Percentiles rank a stretch among this genome's conserved stretches.
Evolutionary conservation across 2,113 vertebrate genomes (phyloP).

Genomic region (Tretioscincus oriximinensis): DNA sequence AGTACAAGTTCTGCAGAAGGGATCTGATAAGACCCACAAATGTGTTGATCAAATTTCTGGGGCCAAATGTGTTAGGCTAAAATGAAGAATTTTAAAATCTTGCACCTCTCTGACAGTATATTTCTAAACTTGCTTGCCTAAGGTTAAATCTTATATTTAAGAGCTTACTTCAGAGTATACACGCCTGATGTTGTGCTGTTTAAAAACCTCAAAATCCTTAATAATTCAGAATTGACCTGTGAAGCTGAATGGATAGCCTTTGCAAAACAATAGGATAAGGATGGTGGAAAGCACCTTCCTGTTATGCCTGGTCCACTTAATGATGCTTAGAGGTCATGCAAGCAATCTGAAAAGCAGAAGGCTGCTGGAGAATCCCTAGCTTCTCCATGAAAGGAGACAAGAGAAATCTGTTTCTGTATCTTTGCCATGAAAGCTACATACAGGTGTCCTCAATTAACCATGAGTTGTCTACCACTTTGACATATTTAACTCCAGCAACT

Average conservation of each 20-base stretch:
- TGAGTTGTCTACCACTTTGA: too few relatives aligned
- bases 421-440: too few relatives aligned
- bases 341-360: too few relatives aligned
- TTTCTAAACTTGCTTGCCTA: not conserved
- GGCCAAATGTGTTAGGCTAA: accelerated
- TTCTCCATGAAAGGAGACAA: too few relatives aligned
- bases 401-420: too few relatives aligned
- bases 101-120: not conserved
- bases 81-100: not conserved
- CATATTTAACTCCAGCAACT: too few relatives aligned
- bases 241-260: not conserved
- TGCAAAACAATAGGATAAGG: not conserved
- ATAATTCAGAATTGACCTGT: not conserved
- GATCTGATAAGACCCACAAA: not conserved
- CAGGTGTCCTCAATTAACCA: too few relatives aligned
- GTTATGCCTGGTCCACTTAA: too few relatives aligned
- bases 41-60: not conserved
- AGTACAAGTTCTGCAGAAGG: not conserved
- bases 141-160: too few relatives aligned
- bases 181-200: too few relatives aligned
- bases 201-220: not conserved
- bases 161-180: too few relatives aligned
- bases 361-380: too few relatives aligned
- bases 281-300: not conserved
- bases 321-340: not conserved